Percentiles rank a stretch among this genome's conserved stretches.
Evolutionary conservation across 2,888 invertebrate species (phyloP).

Genomic region (Drosophila austrosaltans): DNA sequence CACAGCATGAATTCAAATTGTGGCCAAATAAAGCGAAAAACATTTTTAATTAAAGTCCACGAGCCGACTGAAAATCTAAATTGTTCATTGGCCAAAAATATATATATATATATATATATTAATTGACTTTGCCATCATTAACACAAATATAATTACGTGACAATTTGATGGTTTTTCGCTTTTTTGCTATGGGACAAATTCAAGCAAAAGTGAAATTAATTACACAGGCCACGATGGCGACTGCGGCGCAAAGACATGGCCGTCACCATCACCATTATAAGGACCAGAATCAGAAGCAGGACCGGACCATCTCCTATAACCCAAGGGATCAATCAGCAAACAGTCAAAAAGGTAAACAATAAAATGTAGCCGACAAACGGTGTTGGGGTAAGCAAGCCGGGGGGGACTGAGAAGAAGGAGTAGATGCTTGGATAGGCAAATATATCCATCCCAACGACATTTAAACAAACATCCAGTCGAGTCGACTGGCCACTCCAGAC

Average conservation of each 20-base stretch:
- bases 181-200: slow-evolving; percentile 48
- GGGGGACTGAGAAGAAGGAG: background rate
- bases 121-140: slow-evolving; percentile 77
- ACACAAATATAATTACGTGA: slow-evolving; percentile 80
- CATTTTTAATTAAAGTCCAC: slow-evolving; percentile 63
- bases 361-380: slow-evolving; percentile 31
- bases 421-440: slow-evolving; percentile 34
- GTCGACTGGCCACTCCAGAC: slow-evolving; percentile 17
- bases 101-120: slow-evolving; percentile 39
- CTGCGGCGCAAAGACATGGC: background rate
- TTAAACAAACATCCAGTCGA: slow-evolving; percentile 57
- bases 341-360: slow-evolving; percentile 72
- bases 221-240: slow-evolving; percentile 20
- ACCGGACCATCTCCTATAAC: slow-evolving; percentile 34
- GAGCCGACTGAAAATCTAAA: slow-evolving; percentile 48
- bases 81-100: slow-evolving; percentile 56
- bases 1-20: slow-evolving; percentile 61
- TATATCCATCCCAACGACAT: slow-evolving; percentile 53
- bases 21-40: slow-evolving; percentile 32
- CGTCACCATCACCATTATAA: slow-evolving; percentile 51
- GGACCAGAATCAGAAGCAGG: slow-evolving; percentile 52
- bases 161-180: slow-evolving; percentile 71
- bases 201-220: slow-evolving; percentile 51
- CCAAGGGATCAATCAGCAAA: slow-evolving; percentile 74
- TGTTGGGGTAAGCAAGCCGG: background rate